Base-by-base conservation (phyloP, 2,888 invertebrate genomes). In the Diplazon laetatorius region DNA sequence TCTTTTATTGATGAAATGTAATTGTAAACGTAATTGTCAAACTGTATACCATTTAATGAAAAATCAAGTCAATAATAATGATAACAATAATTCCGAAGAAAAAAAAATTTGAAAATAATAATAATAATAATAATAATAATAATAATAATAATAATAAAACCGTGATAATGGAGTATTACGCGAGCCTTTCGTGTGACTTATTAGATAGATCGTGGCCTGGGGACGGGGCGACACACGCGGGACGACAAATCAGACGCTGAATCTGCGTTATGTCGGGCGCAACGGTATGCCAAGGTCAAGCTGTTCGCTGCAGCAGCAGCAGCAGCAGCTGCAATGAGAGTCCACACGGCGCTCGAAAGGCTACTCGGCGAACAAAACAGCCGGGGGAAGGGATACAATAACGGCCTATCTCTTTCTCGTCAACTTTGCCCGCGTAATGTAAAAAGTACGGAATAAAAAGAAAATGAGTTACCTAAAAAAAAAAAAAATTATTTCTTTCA, bases 271-370 rank as follows among this genome's bases (percentile, higher is more conserved):
- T 74, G 79, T 80, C 80, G 80, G 74, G 76, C 75, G 60, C 75
- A 75, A 69, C 63, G 84, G 83, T 83, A 86, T 83, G 85, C 83
- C 83, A 84, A 86, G 85, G 84, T 83, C 80, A 80, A 80, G 73
- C 68, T 60, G 78, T 80, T 80, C 79, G 76, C 75, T 78, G 78
- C 75, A 68, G 76, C 60, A 57, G 60, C 18, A 39, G 16, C 55
- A 30, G 30, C 6, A 52, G 22, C 10, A n/a, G 22, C 12, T 4
- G n/a, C n/a, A n/a, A 42, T 37, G 1, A 12, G 37, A n/a, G n/a
- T 1, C n/a, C n/a, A 10, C 42, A n/a, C n/a, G 42, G 16, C 30
- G 48, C 35, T 12, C 22, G 20, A 30, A 55, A 35, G 12, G n/a
- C 25, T 18, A n/a, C 25, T 16, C 9, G 10, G 66, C 10, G 18